These are phyloP conservation scores for Brachionichthys hirsutus DNA, from an alignment of 2,113 vertebrate species.

Conservation along the genomic window DNA sequence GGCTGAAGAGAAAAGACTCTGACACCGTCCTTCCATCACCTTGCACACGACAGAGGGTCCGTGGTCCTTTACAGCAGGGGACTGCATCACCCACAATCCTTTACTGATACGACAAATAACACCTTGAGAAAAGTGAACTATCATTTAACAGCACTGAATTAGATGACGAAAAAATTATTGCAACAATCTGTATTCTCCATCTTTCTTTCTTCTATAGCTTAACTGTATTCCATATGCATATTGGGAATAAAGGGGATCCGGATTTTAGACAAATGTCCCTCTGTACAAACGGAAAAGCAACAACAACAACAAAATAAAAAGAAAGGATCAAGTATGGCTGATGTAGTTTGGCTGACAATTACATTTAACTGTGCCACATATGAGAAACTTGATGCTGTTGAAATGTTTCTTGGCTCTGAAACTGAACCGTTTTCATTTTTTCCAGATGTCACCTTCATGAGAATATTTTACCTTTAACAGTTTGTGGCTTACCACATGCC, in stretches of 20 bases:
- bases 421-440: conserved; percentile 23
- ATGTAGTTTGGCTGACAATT: conserved; percentile 46
- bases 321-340: conserved; percentile 44
- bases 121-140: conserved; percentile 35
- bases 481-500: conserved; percentile 66
- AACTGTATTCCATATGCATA: conserved; percentile 54
- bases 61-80: conserved; percentile 33
- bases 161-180: conserved; percentile 39
- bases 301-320: conserved; percentile 24
- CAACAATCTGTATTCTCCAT: conserved; percentile 47
- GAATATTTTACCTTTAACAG: conserved; percentile 54
- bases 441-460: conserved; percentile 44
- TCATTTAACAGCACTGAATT: conserved; percentile 41
- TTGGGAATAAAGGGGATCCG: conserved; percentile 20
- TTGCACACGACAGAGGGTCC: conserved; percentile 44
- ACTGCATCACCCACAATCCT: conserved; percentile 53
- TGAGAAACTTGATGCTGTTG: conserved; percentile 56
- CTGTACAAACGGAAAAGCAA: conserved; percentile 24
- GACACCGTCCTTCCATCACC: conserved; percentile 41
- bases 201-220: conserved; percentile 56
- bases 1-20: conserved; percentile 55
- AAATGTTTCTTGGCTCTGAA: conserved; percentile 37
- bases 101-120: conserved; percentile 45
- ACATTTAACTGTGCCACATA: conserved; percentile 61
- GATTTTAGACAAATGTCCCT: conserved; percentile 24